phyloP scores from a whole-genome alignment of 2,888 invertebrate species.

The Agrochola litura region DNA sequence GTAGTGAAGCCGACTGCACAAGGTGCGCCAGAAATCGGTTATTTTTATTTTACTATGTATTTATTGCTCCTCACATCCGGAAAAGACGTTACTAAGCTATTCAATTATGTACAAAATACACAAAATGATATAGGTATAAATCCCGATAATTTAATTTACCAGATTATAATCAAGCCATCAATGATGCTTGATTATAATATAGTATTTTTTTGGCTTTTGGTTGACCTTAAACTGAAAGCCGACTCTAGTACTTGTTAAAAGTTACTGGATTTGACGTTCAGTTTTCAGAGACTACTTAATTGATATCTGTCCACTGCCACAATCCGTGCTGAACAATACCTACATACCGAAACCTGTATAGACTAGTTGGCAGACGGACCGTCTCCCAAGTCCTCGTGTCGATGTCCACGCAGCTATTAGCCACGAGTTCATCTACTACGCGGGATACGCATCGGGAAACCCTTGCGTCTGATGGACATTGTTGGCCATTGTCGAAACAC shows the following conservation, averaged over 20 bases:
- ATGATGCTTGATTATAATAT: no score
- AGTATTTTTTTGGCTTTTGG: no score
- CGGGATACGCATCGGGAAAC: slow-evolving; percentile 46
- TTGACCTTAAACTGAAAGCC: not conserved
- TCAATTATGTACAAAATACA: not conserved
- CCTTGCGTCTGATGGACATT: slow-evolving; percentile 37
- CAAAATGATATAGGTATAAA: not conserved
- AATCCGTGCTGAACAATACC: not conserved
- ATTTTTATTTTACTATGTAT: not conserved
- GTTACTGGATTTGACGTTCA: not conserved
- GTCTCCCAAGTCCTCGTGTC: slow-evolving; percentile 33
- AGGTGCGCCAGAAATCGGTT: not conserved
- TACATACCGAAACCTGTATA: not conserved
- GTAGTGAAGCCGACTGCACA: not conserved
- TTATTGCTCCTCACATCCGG: not conserved
- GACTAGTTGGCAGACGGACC: slow-evolving; percentile 45
- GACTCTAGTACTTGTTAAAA: not conserved
- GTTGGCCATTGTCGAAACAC: slow-evolving; percentile 31
- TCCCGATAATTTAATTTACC: not conserved
- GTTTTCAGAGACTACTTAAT: not conserved
- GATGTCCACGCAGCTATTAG: slow-evolving; percentile 27
- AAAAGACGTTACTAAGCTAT: not conserved
- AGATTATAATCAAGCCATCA: not conserved
- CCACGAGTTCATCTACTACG: slow-evolving; percentile 42
- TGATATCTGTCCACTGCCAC: not conserved